Conservation (phyloP, 2,113 vertebrate species). For the Hoplias malabaricus region DNA sequence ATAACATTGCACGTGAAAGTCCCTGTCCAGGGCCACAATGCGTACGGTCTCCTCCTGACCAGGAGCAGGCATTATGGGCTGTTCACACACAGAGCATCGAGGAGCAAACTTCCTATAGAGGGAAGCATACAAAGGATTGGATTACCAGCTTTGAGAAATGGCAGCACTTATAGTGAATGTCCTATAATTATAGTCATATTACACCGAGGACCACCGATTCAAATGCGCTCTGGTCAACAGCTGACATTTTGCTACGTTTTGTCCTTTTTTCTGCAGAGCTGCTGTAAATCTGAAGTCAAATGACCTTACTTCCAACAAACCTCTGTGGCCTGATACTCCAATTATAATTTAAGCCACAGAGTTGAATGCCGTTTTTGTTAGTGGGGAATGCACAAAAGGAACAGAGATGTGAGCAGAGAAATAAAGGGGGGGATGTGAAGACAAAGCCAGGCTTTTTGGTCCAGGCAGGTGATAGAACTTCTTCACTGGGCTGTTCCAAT, state of each 20-base stretch:
- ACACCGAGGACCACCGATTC: background rate
- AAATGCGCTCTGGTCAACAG: background rate
- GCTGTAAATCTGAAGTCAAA: background rate
- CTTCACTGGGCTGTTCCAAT: conserved; percentile 30
- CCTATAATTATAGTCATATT: background rate
- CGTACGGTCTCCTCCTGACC: conserved; percentile 98
- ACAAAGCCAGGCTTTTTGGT: conserved; percentile 38
- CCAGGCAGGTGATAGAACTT: conserved; percentile 49
- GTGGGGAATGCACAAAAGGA: conserved; percentile 55
- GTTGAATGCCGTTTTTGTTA: conserved; percentile 17
- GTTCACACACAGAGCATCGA: conserved; percentile 92
- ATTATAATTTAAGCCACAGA: background rate
- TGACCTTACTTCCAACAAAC: conserved; percentile 19
- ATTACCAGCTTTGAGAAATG: background rate
- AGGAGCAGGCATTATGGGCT: conserved; percentile 94
- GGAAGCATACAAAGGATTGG: background rate
- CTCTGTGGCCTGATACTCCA: background rate
- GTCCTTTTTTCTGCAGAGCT: background rate
- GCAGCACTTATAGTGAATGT: background rate
- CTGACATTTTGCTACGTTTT: background rate
- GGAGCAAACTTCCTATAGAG: conserved; percentile 92
- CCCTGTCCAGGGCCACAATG: conserved; percentile 94
- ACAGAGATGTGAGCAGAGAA: conserved; percentile 51
- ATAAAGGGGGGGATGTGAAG: conserved; percentile 52
- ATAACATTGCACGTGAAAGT: conserved; percentile 98